Percentiles rank a stretch among this genome's conserved stretches.
These are phyloP conservation scores for Nyctereutes procyonoides DNA, from an alignment of 2,113 vertebrate genomes.

Conservation along the genomic window DNA sequence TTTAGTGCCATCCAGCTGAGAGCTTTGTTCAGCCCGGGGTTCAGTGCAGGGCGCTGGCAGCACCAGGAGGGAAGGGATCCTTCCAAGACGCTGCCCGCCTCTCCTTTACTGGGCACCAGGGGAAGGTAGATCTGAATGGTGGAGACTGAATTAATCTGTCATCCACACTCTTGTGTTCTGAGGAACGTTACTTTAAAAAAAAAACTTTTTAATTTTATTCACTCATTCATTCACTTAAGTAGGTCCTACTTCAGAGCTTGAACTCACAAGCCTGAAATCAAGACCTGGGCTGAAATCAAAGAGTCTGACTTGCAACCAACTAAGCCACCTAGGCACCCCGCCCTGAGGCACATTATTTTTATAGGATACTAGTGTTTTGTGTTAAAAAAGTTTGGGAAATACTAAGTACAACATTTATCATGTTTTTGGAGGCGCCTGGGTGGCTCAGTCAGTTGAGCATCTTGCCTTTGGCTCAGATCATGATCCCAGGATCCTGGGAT, in stretches of 20 bases:
- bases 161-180: neutral
- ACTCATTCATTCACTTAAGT: neutral
- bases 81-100: neutral
- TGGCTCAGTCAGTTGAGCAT: no score
- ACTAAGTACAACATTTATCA: neutral
- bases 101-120: neutral
- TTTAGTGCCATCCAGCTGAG: neutral
- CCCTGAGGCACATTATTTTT: neutral
- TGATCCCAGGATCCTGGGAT: no score
- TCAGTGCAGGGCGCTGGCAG: neutral
- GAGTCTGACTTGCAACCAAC: neutral
- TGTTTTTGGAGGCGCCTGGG: no score
- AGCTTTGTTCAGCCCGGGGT: neutral
- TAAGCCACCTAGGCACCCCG: neutral
- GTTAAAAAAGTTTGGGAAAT: slow-evolving; percentile 18
- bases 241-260: neutral
- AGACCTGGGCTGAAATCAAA: neutral
- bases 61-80: neutral
- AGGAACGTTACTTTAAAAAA: neutral
- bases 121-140: neutral
- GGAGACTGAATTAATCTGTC: neutral
- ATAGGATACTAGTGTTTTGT: neutral
- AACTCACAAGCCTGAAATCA: neutral
- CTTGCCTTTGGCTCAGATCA: no score
- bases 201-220: neutral